Evolutionary conservation across 2,797 vertebrate species (phyloP), one percentile per base, ranked within the genome.

Genomic region (Etheostoma perlongum): DNA sequence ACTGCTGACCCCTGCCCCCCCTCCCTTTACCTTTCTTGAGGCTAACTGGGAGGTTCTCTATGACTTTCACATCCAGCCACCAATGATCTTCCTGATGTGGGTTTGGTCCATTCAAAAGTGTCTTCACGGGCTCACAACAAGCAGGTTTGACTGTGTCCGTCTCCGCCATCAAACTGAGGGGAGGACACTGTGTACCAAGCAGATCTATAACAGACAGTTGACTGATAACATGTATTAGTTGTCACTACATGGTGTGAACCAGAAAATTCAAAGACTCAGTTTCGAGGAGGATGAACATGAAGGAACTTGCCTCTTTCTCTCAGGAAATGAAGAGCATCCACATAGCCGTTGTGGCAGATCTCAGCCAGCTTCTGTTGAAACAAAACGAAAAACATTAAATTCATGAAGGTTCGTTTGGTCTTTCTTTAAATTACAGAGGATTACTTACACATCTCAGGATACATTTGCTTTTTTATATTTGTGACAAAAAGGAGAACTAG

Each of bases 291-390:
- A 55, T 48, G 57, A 44, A 53, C 49, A 19, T 70, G 54, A 62
- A 57, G 4, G 30, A 59, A 25, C 94, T 21, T 92, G 97, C 97
- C 93, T 6, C 91, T 95, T 79, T 95, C 85, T 82, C 87, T 92
- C 73, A 98, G 85, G 91, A 97, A 98, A 19, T 87, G 89, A 55
- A 95, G 88, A 3, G 97, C 91, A 3, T 98, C 97, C 73, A 88
- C 83, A 87, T 97, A 98, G 71, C 97, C 97, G 6, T 92, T 95
- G 74, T 96, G 89, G 88, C 96, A 98, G 69, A 98, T 93, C 74
- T 97, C 95, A 76, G 93, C 94, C 12, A 97, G 88, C 23, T 88
- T 94, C 97, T 98, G 92, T 66, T n/a, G n/a, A n/a, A n/a, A n/a
- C 1, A 10, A 74, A 25, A 25, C 16, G 72, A 47, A 27, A 57